These are phyloP conservation scores for Ephydatia muelleri DNA, from an alignment of 37 sponge, comb jelly and placozoan species.

Conservation along the genomic window DNA sequence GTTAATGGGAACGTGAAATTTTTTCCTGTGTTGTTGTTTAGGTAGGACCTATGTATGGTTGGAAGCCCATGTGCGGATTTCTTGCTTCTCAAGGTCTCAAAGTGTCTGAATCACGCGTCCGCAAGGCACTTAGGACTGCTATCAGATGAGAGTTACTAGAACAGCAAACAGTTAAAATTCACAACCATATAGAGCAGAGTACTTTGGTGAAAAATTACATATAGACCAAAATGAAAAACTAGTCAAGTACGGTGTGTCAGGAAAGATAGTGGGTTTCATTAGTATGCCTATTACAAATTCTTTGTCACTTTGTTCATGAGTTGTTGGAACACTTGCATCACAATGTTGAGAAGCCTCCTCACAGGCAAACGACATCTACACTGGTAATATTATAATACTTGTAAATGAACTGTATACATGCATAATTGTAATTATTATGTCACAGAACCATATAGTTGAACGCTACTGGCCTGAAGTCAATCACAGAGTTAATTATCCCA, in stretches of 20 bases:
- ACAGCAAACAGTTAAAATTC: constrained; percentile 32
- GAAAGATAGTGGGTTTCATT: constrained; percentile 51
- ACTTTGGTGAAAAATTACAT: constrained; percentile 70
- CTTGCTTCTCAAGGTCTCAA: constrained; percentile 18
- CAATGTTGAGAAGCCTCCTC: constrained; percentile 34
- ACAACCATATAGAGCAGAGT: constrained; percentile 54
- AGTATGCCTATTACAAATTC: constrained; percentile 66
- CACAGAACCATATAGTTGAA: constrained; percentile 46
- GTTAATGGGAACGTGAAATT: no score
- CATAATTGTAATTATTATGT: background rate
- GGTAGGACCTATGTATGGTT: no score
- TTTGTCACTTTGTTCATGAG: constrained; percentile 54
- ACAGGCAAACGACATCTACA: constrained; percentile 45
- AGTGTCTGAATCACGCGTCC: constrained; percentile 19
- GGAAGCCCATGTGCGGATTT: constrained; percentile 35
- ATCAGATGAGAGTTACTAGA: background rate
- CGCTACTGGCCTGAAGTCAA: constrained; percentile 65
- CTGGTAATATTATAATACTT: constrained; percentile 9
- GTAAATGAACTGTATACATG: background rate
- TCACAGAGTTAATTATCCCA: constrained; percentile 54
- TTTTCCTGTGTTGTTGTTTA: no score
- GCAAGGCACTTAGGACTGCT: constrained; percentile 10
- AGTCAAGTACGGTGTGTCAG: constrained; percentile 62
- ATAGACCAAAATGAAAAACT: constrained; percentile 79
- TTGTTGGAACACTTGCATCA: constrained; percentile 26